Evolutionary conservation across 2,888 invertebrate genomes (phyloP), one percentile per base, ranked within the genome.

Genomic region (Amblyteles armatorius): DNA sequence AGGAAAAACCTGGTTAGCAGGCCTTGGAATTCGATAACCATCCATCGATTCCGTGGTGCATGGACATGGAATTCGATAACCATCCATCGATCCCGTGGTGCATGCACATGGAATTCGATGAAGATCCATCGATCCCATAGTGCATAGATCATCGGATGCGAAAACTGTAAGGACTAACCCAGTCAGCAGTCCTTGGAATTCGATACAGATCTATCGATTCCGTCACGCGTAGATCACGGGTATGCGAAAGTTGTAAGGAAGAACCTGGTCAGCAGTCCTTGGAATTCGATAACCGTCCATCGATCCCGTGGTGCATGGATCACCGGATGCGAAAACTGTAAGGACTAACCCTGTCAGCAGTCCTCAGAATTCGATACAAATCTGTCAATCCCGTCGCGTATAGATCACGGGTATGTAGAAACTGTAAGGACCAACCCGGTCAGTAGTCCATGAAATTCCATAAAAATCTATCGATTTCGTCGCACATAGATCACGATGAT

Each of bases 381-480:
- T 65, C 63, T 16, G 55, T 65, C 19, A 55, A 69, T 72, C 40
- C n/a, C 29, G 22, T 65, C 13, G 29, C 29, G 13, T 29, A 63
- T 52, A 26, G 52, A 65, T 79, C 52, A 29, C 33, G 60, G 36
- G 48, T 79, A 48, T 19, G 29, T n/a, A 22, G 63, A 67, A 29
- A 33, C 9, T 11, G 44, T n/a, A 26, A 63, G 22, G 22, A 65
- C 9, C 40, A 40, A 40, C 40, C 11, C 11, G 40, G 11, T 11
- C 11, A 3, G 16, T 11, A 29, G 16, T 33, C 16, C 4, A 29
- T 29, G 40, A 22, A 67, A 67, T 40, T 40, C 67, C 22, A 67
- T 67, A 52, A 74, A 57, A 76, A 72, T 65, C 63, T 11, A 65
- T 65, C 19, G 72, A 69, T 72, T 29, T n/a, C 19, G 33, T 65